Percentiles rank a stretch among this genome's conserved stretches.
Conservation (phyloP, 1,140 invertebrate species). For the Drosophila chauvacae region DNA sequence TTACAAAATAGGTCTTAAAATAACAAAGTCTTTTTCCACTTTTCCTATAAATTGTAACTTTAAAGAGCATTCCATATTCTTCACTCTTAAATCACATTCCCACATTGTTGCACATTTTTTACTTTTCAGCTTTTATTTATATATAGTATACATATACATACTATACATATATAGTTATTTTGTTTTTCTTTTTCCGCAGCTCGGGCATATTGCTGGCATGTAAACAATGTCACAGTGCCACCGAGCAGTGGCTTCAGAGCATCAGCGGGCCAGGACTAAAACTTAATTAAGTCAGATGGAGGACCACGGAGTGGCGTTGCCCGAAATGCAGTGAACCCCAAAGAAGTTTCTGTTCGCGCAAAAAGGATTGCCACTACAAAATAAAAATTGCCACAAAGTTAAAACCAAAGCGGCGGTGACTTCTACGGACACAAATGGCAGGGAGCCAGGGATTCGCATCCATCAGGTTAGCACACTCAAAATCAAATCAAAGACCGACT, state of each 20-base stretch:
- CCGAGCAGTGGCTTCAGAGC: constrained; percentile 23
- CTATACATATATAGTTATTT: constrained; percentile 24
- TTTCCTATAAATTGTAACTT: too few relatives aligned
- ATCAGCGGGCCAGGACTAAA: constrained; percentile 29
- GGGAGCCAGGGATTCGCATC: constrained; percentile 2
- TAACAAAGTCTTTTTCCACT: too few relatives aligned
- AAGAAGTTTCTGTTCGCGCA: constrained; percentile 8
- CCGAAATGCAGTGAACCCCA: constrained; percentile 33
- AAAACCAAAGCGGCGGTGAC: constrained; percentile 35
- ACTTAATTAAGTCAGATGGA: constrained; percentile 71
- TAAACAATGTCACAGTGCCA: constrained; percentile 52
- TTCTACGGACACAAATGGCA: constrained; percentile 9
- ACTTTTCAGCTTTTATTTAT: constrained; percentile 28
- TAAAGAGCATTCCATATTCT: not conserved
- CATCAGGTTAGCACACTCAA: constrained; percentile 61
- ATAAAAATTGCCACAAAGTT: constrained; percentile 34
- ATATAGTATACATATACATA: constrained; percentile 3
- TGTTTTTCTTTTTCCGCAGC: constrained; percentile 35
- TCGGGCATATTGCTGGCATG: constrained; percentile 39
- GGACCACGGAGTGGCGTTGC: not conserved
- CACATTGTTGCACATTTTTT: constrained; percentile 16
- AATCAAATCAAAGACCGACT: constrained; percentile 68
- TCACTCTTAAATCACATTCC: not conserved
- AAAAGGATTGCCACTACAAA: constrained; percentile 26
- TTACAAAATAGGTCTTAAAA: too few relatives aligned